Conservation (phyloP, 1,140 invertebrate species). For the Drosophila nigrodunni region DNA sequence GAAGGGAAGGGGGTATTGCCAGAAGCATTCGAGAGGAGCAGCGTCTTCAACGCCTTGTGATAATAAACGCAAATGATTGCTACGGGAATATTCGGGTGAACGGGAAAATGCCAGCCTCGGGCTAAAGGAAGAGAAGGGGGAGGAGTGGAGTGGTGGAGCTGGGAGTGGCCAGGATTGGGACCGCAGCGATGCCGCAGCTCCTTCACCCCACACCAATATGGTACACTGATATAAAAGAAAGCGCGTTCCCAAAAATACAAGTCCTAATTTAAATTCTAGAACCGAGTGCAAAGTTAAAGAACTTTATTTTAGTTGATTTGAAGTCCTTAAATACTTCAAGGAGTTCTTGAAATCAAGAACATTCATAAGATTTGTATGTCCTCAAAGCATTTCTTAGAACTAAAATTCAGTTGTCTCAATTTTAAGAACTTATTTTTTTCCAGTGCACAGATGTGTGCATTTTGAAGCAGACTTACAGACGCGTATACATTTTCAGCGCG, state of each 20-base stretch:
- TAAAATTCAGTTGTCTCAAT: no score
- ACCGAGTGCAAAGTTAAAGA: no score
- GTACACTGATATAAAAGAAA: background rate
- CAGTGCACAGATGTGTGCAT: constrained; percentile 2
- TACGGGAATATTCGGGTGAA: constrained; percentile 70
- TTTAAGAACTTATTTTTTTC: no score
- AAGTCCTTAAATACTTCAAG: no score
- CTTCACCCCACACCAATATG: background rate
- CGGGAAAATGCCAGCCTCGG: constrained; percentile 50
- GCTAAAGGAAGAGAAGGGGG: constrained; percentile 14
- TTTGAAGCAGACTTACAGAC: background rate
- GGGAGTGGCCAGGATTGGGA: constrained; percentile 11
- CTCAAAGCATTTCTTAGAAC: no score
- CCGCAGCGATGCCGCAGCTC: constrained; percentile 16
- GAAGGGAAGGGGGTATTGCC: constrained; percentile 6
- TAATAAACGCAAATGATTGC: constrained; percentile 80
- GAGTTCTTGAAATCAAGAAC: no score
- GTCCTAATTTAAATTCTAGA: no score
- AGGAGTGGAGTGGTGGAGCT: background rate
- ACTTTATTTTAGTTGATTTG: no score
- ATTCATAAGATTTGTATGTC: no score
- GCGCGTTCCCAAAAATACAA: no score
- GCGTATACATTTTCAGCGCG: constrained; percentile 40
- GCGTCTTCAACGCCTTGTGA: constrained; percentile 60
- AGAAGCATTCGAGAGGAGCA: constrained; percentile 15